Conservation (phyloP, 2,888 invertebrate genomes). For the Tachina fera region DNA sequence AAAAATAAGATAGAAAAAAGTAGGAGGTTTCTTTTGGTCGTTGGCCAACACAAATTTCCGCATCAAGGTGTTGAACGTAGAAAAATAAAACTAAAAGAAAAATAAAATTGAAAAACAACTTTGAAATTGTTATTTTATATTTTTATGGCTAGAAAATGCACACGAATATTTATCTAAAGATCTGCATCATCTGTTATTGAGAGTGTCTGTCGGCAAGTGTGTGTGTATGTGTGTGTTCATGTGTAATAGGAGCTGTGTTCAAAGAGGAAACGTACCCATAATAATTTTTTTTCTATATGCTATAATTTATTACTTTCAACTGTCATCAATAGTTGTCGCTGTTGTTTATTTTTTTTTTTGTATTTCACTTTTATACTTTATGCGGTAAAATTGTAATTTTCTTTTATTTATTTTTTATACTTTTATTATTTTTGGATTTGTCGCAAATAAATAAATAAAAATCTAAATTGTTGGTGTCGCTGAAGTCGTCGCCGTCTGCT, state of each 20-base stretch:
- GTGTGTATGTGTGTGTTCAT: constrained; percentile 9
- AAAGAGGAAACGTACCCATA: constrained; percentile 72
- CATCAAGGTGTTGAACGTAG: constrained; percentile 62
- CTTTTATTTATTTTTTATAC: neutral
- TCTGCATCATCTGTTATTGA: constrained; percentile 67
- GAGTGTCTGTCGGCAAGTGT: constrained; percentile 4
- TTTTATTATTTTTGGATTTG: constrained; percentile 53
- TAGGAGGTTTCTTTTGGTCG: constrained; percentile 63
- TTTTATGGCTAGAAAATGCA: constrained; percentile 51
- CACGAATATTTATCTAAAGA: constrained; percentile 51
- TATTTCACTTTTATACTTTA: constrained; percentile 38
- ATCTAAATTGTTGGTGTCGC: constrained; percentile 46
- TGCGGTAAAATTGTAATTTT: constrained; percentile 60
- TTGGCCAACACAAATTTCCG: constrained; percentile 65
- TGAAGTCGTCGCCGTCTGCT: constrained; percentile 33
- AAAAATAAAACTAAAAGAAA: constrained; percentile 5
- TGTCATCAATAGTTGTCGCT: constrained; percentile 71
- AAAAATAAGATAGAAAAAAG: constrained; percentile 32
- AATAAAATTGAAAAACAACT: constrained; percentile 20
- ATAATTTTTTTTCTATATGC: constrained; percentile 45
- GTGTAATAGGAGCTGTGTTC: constrained; percentile 58
- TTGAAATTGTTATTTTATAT: constrained; percentile 30
- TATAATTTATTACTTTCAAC: constrained; percentile 71
- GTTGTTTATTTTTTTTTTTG: constrained; percentile 32
- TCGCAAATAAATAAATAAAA: constrained; percentile 62